phyloP scores from a whole-genome alignment of 2,113 vertebrate species.

The Haemorhous mexicanus region DNA sequence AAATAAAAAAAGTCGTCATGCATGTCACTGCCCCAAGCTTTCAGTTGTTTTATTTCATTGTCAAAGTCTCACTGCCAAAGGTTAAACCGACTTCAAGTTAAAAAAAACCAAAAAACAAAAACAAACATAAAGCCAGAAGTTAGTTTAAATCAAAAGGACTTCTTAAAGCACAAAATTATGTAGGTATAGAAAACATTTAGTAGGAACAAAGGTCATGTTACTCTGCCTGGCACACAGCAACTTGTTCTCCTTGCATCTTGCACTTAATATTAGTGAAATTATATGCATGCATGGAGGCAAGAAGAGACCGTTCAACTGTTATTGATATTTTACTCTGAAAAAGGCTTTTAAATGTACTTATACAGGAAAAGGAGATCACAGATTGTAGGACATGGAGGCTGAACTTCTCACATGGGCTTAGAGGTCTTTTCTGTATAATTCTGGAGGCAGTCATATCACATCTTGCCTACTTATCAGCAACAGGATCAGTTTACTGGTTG shows the following conservation, averaged over 20 bases:
- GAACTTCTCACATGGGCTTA: not conserved
- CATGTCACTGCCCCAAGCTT: constrained; percentile 65
- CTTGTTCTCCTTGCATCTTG: not conserved
- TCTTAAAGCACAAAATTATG: constrained; percentile 18
- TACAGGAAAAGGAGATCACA: not conserved
- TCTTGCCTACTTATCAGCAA: not conserved
- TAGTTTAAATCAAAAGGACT: constrained; percentile 38
- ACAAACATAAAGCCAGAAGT: not conserved
- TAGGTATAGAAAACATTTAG: constrained; percentile 49
- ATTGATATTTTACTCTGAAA: not conserved
- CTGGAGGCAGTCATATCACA: not conserved
- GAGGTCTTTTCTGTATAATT: not conserved
- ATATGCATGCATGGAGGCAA: constrained; percentile 23
- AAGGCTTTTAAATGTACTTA: not conserved
- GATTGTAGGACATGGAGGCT: not conserved
- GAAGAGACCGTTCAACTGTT: not conserved
- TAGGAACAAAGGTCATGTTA: constrained; percentile 52
- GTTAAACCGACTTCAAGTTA: not conserved
- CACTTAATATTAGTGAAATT: constrained; percentile 40
- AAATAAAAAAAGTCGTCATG: constrained; percentile 72
- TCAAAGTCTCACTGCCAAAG: not conserved
- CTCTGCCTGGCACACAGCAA: constrained; percentile 35
- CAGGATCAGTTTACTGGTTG: not conserved
- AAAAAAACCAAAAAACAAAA: not conserved
- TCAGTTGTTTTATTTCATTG: not conserved